Percentiles rank a stretch among this genome's conserved stretches.
phyloP scores from a whole-genome alignment of 1,140 invertebrate genomes.

The Conus ventricosus region DNA sequence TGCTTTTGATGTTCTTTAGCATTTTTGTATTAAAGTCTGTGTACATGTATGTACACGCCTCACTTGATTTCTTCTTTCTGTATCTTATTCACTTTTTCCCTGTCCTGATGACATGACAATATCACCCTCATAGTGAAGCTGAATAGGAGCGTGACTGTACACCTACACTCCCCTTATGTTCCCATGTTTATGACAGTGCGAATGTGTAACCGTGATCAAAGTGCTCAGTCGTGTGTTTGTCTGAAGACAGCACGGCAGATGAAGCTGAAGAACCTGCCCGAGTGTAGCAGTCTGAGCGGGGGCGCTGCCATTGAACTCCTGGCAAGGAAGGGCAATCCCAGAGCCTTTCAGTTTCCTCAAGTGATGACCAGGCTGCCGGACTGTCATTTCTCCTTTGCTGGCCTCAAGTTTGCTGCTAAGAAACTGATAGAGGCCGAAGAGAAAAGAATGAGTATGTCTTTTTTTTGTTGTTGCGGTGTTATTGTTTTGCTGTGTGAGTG shows the following conservation, averaged over 20 bases:
- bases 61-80: neutral
- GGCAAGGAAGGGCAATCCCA: slow-evolving; percentile 83
- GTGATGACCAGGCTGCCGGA: slow-evolving; percentile 77
- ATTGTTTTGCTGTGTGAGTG: too few species aligned
- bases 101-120: too few species aligned
- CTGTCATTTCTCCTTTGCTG: slow-evolving; percentile 92
- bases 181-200: too few species aligned
- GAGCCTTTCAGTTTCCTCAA: slow-evolving; percentile 83
- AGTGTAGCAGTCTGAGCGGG: slow-evolving; percentile 84
- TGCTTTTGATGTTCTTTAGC: too few species aligned
- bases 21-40: neutral
- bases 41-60: neutral
- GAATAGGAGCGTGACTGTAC: too few species aligned
- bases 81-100: neutral
- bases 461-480: neutral
- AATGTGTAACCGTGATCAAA: too few species aligned
- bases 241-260: slow-evolving; percentile 86
- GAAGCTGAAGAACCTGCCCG: slow-evolving; percentile 87
- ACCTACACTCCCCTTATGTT: too few species aligned
- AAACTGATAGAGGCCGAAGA: slow-evolving; percentile 80
- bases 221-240: too few species aligned
- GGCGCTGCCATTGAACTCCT: slow-evolving; percentile 90
- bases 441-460: slow-evolving; percentile 76
- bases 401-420: slow-evolving; percentile 80
- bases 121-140: too few species aligned